Base-by-base conservation (phyloP, 2,797 vertebrate genomes). In the Chelon labrosus region DNA sequence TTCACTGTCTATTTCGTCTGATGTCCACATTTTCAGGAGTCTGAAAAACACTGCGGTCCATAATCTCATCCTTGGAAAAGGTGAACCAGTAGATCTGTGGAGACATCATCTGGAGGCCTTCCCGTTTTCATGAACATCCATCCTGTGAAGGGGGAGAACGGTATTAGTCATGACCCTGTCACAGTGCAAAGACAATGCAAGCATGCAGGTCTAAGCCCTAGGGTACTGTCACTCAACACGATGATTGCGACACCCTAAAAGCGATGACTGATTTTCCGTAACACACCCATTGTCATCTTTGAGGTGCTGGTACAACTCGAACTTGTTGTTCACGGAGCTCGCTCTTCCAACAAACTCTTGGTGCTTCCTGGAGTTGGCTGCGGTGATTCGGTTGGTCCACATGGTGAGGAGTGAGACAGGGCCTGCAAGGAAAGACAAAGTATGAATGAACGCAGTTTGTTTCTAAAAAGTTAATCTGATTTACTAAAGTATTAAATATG, bases 261-360 rank as follows among this genome's bases (percentile, higher is more conserved):
- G 3, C 27, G 16, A 17, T 27, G 16, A 9, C 20, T 13, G 2
- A 25, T 59, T 49, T 52, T 41, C 35, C n/a, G 12, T 13, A 13
- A 65, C 85, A 2, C 94, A 99, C 98, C 98, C 97, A 25, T 98
- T 99, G 87, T 99, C 98, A 4, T 99, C 98, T 91, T 99, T 99
- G 64, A 99, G 95, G 84, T 99, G 96, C 89, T 99, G 97, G 90
- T 99, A 99, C 8, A 99, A 89, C 83, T 99, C 98, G 25, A 97
- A 96, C 93, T 97, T 98, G 89, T 97, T 97, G 89, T 97, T 98
- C 74, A 98, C 95, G 1, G 98, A 98, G 80, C 95, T 97, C 78
- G 95, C 90, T 65, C 98, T 96, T 16, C 98, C 98, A 13, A 93
- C 90, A 87, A 99, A 99, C 90, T 99, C 98, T 35, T 98, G 97